Evolutionary conservation across 2,113 vertebrate genomes (phyloP).

Genomic region (Etheostoma spectabile): DNA sequence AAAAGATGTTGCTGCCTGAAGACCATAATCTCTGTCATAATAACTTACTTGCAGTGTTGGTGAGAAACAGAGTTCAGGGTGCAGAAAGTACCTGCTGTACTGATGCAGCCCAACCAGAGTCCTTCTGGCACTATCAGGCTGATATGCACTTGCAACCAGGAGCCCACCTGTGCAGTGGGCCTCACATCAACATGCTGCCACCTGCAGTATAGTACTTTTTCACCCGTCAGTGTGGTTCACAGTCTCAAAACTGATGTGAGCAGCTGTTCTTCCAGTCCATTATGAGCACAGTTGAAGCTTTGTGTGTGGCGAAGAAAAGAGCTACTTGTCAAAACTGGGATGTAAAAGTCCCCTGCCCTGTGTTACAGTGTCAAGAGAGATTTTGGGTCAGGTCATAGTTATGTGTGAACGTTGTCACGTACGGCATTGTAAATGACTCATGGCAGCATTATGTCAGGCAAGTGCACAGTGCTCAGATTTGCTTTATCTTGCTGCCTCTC

Average conservation of each 20-base stretch:
- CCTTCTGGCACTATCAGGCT: conserved; percentile 23
- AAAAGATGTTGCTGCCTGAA: conserved; percentile 10
- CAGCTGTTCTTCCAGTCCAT: conserved; percentile 74
- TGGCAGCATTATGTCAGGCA: conserved; percentile 1
- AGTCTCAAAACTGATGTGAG: conserved; percentile 65
- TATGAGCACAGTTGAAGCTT: conserved; percentile 75
- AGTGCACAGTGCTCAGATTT: conserved; percentile 27
- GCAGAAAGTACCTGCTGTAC: conserved; percentile 45
- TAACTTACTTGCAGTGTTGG: conserved; percentile 25
- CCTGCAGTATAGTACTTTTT: conserved; percentile 46
- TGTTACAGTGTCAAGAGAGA: conserved; percentile 58
- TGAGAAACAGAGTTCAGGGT: conserved; percentile 60
- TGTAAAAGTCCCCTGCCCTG: conserved; percentile 49
- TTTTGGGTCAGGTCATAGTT: conserved; percentile 44
- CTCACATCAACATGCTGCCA: conserved; percentile 18
- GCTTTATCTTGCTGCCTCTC: conserved; percentile 38
- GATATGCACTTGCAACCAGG: conserved; percentile 42
- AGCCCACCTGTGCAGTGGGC: conserved; percentile 46
- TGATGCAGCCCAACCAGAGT: conserved; percentile 53
- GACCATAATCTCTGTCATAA: conserved; percentile 43
- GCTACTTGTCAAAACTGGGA: conserved; percentile 71
- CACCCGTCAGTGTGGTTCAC: conserved; percentile 27
- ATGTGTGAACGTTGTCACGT: conserved; percentile 72
- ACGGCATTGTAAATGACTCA: conserved; percentile 57
- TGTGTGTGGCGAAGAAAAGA: conserved; percentile 72